These are phyloP conservation scores for Melikaiella ostensackeni DNA, from an alignment of 2,888 invertebrate species.

Conservation along the genomic window DNA sequence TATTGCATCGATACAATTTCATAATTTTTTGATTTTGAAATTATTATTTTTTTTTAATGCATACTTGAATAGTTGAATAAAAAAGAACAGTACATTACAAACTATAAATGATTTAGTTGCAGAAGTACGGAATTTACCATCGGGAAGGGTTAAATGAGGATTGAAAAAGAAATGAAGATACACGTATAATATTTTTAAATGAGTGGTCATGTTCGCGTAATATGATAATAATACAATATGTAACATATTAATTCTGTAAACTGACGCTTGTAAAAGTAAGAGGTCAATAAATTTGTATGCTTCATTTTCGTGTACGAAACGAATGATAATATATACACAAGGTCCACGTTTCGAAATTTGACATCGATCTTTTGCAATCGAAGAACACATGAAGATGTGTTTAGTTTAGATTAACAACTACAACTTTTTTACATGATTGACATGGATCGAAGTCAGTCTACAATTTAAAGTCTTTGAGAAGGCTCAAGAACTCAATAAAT, in stretches of 20 bases:
- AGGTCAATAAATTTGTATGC: slow-evolving; percentile 62
- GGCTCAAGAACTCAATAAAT: slow-evolving; percentile 12
- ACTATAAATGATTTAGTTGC: neutral
- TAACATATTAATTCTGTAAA: slow-evolving; percentile 50
- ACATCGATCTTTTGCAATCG: neutral
- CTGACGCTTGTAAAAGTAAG: slow-evolving; percentile 50
- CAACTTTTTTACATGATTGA: slow-evolving; percentile 8
- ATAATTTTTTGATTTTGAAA: too few relatives aligned
- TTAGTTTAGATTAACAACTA: slow-evolving; percentile 3
- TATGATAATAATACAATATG: slow-evolving; percentile 48
- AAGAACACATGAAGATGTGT: slow-evolving; percentile 5
- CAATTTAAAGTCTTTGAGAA: slow-evolving; percentile 22
- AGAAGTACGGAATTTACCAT: neutral
- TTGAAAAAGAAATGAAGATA: neutral
- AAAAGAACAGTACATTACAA: too few relatives aligned
- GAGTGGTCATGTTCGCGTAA: slow-evolving; percentile 33
- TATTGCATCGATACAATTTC: too few relatives aligned
- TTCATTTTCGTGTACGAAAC: slow-evolving; percentile 48
- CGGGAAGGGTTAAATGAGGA: neutral
- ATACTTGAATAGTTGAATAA: too few relatives aligned
- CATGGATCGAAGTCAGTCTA: slow-evolving; percentile 13
- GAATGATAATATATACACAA: slow-evolving; percentile 43
- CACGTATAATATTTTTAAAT: slow-evolving; percentile 14
- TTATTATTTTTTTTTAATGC: too few relatives aligned
- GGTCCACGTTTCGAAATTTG: neutral